Evolutionary conservation across 2,113 vertebrate species (phyloP).

Genomic region (Corythornis cristatus): DNA sequence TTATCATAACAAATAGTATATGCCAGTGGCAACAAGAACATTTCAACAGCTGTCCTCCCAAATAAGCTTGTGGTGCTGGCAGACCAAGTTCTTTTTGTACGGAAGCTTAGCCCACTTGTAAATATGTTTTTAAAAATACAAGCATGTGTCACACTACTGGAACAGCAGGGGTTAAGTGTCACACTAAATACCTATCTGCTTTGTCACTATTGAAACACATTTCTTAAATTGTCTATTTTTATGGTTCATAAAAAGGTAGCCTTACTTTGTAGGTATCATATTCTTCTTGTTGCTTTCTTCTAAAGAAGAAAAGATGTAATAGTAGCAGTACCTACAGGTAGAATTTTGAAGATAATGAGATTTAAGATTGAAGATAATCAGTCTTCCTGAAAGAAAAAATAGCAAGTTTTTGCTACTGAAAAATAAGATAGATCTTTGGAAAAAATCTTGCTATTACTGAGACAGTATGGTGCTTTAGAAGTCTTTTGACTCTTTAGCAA

Average conservation of each 20-base stretch:
- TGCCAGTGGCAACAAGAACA: not conserved
- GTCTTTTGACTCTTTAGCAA: not conserved
- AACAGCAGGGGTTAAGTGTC: not conserved
- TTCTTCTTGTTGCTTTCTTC: not conserved
- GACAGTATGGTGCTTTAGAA: not conserved
- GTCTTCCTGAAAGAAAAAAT: not conserved
- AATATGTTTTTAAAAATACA: not conserved
- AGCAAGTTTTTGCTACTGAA: not conserved
- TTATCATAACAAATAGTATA: not conserved
- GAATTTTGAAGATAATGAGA: not conserved
- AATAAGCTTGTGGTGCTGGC: not conserved
- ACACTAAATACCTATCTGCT: not conserved
- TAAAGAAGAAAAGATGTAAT: not conserved
- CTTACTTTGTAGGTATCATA: not conserved
- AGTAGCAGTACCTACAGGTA: not conserved
- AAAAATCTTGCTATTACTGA: not conserved
- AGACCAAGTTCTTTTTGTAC: not conserved
- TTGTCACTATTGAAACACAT: not conserved
- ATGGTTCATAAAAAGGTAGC: not conserved
- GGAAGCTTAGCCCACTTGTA: not conserved
- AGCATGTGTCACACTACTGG: rapidly evolving
- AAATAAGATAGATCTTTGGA: not conserved
- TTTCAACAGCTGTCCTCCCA: not conserved
- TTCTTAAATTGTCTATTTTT: not conserved
- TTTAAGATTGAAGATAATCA: not conserved